Conservation (phyloP, 2,797 vertebrate genomes). For the Apodemus agrarius region DNA sequence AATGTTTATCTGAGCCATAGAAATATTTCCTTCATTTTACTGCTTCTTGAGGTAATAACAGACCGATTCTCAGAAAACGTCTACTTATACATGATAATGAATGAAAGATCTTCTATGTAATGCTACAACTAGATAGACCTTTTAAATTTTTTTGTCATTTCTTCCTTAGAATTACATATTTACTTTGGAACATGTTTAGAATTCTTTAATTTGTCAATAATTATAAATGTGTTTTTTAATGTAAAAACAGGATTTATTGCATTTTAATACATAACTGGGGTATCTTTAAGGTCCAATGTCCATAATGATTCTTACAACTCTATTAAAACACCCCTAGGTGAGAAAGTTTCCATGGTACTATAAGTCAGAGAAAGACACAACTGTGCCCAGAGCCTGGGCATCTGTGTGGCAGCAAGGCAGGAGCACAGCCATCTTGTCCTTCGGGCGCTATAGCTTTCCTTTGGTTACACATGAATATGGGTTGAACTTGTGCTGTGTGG, state of each 20-base stretch:
- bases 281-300: not conserved
- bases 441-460: too few relatives aligned
- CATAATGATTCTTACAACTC: not conserved
- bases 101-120: not conserved
- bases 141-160: not conserved
- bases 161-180: constrained; percentile 8
- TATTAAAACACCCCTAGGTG: not conserved
- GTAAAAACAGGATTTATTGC: not conserved
- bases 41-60: constrained; percentile 10
- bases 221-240: constrained; percentile 26
- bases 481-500: not conserved
- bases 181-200: constrained; percentile 45
- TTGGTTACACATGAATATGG: not conserved
- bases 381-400: not conserved
- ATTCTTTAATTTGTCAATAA: constrained; percentile 33
- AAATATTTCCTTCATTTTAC: not conserved
- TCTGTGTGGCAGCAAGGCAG: not conserved
- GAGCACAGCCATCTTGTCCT: not conserved
- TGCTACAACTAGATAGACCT: not conserved
- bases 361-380: not conserved
- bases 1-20: not conserved
- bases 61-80: constrained; percentile 36
- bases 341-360: not conserved
- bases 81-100: not conserved
- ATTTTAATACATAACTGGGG: not conserved